Base-by-base conservation (phyloP, 2,113 vertebrate genomes). In the Eulemur macaco region DNA sequence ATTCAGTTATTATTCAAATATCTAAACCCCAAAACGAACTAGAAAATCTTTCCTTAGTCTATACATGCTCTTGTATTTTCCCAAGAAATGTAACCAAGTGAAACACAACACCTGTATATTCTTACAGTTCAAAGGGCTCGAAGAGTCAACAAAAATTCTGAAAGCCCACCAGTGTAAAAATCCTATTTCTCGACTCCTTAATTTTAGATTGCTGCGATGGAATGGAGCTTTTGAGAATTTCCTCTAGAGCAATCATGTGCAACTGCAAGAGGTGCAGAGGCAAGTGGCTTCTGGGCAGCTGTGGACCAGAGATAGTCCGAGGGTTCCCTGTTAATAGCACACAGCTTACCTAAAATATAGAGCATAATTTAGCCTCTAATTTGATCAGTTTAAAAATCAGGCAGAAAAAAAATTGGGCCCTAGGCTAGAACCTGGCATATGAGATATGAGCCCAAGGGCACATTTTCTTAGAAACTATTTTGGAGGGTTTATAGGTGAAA, bases 381-480 rank as follows among this genome's bases (percentile, higher is more conserved):
- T 97, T 85, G 37, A 97, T 96, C 96, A 96, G 76, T 92, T 96
- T 96, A 69, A 96, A 95, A 96, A 96, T 97, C 89, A 92, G 63
- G 31, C 34, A 3, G 52, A 63, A 71, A 94, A 91, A 82, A 94
- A 97, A 88, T 0, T 73, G 64, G 58, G 66, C 54, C 42, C 50
- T 78, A 88, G 58, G 84, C 76, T 95, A 94, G 91, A 97, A 96
- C 31, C 81, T 92, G 84, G 84, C 60, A 78, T 89, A 45, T 56
- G 81, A 96, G 66, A 60, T 96, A 95, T 34, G 25, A 82, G 66
- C 82, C 81, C 89, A 90, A 77, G 34, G 76, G 27, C 42, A 83
- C 37, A 96, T 80, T 96, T 97, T 94, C 86, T 92, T 83, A 82
- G 71, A 96, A 87, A 90, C 80, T 84, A 86, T 88, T 94, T 92